Base-by-base conservation (phyloP, 2,888 invertebrate species). In the Caenorhabditis sp. region DNA sequence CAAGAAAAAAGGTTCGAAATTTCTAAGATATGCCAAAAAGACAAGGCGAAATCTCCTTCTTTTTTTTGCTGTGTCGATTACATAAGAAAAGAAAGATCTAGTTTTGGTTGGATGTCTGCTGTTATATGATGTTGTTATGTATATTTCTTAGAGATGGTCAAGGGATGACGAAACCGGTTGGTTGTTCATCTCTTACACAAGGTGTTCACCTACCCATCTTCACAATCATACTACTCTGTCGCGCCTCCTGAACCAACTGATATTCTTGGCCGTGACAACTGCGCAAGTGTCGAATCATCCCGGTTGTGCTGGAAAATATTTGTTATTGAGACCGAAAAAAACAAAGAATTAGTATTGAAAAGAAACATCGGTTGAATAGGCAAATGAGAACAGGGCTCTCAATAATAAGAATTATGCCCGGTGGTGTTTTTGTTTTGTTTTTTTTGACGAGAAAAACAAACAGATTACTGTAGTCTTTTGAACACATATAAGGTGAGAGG, bases 281-380 rank as follows among this genome's bases (percentile, higher is more conserved):
- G 38, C 84, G 72, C 66, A 86, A 60, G 63, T 86, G 86, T 8
- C 86, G 78, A 63, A 86, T 87, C 86, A 86, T 86, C 56, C 86
- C 86, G n/a, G 86, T 86, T 10, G 86, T 86, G 81, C 86, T 85
- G 75, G 67, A 85, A 78, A 65, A 43, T 14, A 43, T 12, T 14
- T 3, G 14, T 12, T 43, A 17, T 43, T 12, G 57, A 57, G 36
- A 26, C 17, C n/a, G 20, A 38, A 36, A 59, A 38, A 59, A 38
- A 43, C 43, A 38, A 14, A 49, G 23, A 43, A 27, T 23, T 23
- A 49, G 14, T 49, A 21, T 5, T 43, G 21, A 4, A 14, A 60
- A 62, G 36, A 62, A 38, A 43, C 65, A 21, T 23, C 31, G 65
- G 65, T 65, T 36, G 65, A 65, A 65, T 65, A 65, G 26, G 23